phyloP scores from a whole-genome alignment of 2,113 vertebrate genomes.

The Plecturocebus donacophilus region DNA sequence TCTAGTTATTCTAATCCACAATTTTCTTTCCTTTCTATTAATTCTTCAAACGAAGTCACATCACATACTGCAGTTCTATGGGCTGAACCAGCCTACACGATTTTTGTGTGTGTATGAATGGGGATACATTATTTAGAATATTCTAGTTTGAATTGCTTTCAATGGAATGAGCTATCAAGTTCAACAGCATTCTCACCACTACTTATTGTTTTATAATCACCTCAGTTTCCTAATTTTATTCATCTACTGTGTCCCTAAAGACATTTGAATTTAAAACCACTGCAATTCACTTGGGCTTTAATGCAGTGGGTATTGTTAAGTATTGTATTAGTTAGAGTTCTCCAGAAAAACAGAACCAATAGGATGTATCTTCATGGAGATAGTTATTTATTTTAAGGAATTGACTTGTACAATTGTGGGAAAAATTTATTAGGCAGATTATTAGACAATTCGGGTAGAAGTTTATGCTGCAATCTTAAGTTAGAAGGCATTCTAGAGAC shows the following conservation, averaged over 20 bases:
- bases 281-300: background rate
- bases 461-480: background rate
- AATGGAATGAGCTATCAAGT: background rate
- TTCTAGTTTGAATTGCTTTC: background rate
- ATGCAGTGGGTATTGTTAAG: background rate
- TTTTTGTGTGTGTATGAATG: background rate
- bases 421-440: background rate
- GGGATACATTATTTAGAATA: background rate
- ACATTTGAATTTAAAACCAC: background rate
- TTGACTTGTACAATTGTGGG: background rate
- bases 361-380: background rate
- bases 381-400: background rate
- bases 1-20: background rate
- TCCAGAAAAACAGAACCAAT: background rate
- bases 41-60: background rate
- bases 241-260: background rate
- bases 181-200: background rate
- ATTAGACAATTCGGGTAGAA: background rate
- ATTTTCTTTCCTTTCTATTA: background rate
- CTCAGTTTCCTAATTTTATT: background rate
- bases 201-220: background rate
- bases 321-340: background rate
- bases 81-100: background rate
- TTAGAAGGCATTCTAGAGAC: background rate
- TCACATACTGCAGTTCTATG: background rate